phyloP scores from a whole-genome alignment of 2,797 vertebrate genomes.

The Siniperca undulata region DNA sequence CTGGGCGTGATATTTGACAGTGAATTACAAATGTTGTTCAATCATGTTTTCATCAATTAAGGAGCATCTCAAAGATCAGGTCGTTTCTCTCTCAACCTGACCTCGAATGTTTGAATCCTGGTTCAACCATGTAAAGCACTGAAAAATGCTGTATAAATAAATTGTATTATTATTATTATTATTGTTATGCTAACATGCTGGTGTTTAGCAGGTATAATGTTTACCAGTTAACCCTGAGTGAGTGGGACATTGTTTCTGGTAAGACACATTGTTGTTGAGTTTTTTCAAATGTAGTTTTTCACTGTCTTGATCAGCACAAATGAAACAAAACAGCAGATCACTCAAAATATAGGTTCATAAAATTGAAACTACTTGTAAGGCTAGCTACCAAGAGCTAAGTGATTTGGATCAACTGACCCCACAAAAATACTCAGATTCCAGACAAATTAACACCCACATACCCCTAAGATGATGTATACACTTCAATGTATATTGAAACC shows the following conservation, averaged over 20 bases:
- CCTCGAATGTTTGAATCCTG: too few species aligned
- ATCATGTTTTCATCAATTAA: too few species aligned
- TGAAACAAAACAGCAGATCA: not conserved
- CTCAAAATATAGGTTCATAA: not conserved
- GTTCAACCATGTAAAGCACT: too few species aligned
- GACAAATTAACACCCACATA: conserved; percentile 5
- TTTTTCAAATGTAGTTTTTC: not conserved
- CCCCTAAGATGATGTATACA: conserved; percentile 11
- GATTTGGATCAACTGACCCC: not conserved
- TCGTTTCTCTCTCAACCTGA: too few species aligned
- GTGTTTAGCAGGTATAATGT: not conserved
- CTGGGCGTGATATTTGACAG: too few species aligned
- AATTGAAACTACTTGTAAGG: not conserved
- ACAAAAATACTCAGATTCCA: conserved; percentile 12
- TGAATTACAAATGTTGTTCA: too few species aligned
- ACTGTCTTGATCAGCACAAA: not conserved
- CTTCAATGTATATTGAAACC: not conserved
- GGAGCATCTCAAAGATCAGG: too few species aligned
- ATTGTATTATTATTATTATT: too few species aligned
- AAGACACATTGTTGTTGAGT: not conserved
- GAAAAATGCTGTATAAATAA: too few species aligned
- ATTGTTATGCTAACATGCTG: too few species aligned
- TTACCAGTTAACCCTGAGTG: not conserved
- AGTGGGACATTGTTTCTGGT: not conserved
- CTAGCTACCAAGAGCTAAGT: not conserved